Base-by-base conservation (phyloP, 2,797 vertebrate species). In the Clarias laeviceps region DNA sequence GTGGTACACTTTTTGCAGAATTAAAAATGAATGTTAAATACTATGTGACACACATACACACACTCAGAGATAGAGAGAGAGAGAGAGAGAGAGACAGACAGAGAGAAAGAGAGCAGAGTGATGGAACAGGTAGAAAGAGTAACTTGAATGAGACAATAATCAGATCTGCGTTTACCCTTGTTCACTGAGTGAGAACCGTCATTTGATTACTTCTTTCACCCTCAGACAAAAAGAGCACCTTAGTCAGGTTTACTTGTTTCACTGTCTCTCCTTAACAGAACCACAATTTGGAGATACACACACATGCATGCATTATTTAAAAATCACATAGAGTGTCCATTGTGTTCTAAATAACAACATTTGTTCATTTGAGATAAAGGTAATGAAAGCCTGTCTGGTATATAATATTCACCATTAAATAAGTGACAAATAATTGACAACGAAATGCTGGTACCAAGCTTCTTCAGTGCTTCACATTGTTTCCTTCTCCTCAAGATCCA, bases 1-100 rank as follows among this genome's bases (percentile, higher is more conserved):
- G 87, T 90, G 85, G 85, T 88, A 82, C 61, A 5, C 65, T 89
- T 89, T 86, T 59, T 87, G 66, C 73, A 22, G 57, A 29, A 50
- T 66, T 85, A 9, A 40, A 66, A 82, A 66, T 15, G 56, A 32
- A 54, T 54, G 50, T 54, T 14, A 54, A 50, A 54, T 54, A 54
- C 50, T 54, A 54, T 74, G 27, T 50, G 45, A 12, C 9, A 24
- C 9, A 34, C 12, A 27, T 2, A 54, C 12, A 73, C 69, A 69
- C 12, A 27, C 18, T 27, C 12, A 70, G 24, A 72, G 9, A 72
- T 14, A 72, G 17, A 20, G 66, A 37, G 6, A 69, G 66, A 34
- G 34, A 45, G 37, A 72, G 22, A 17, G 14, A 27, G 45, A 54
- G 45, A 50, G 11, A 45, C 40, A 45, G 40, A 45, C 40, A 45